A percentile compares a stretch with the other conserved stretches of the same genome.
phyloP scores from a whole-genome alignment of 2,797 vertebrate genomes.

The Tangara arthus region DNA sequence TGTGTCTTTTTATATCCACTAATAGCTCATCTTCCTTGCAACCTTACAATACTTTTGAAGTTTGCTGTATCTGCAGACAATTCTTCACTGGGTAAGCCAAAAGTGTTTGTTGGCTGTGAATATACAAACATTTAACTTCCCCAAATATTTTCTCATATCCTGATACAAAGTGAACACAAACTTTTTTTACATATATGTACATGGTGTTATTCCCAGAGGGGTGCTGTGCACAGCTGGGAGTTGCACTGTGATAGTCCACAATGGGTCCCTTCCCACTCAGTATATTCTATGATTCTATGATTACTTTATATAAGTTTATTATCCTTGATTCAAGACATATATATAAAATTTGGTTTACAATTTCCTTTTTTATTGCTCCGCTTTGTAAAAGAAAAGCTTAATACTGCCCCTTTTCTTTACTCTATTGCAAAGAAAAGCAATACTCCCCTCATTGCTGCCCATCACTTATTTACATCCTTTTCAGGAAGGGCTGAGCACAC shows the following conservation, averaged over 20 bases:
- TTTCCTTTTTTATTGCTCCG: neutral
- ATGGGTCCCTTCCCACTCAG: neutral
- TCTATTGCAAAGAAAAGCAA: no score
- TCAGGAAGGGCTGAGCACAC: neutral
- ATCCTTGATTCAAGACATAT: neutral
- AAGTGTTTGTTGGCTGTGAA: fast-evolving
- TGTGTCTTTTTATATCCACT: neutral
- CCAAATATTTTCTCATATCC: neutral
- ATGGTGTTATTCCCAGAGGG: neutral
- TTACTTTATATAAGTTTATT: neutral
- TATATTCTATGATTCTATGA: neutral
- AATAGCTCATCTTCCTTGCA: neutral
- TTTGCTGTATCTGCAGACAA: neutral
- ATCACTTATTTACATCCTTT: neutral
- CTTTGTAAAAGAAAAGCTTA: neutral
- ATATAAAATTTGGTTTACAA: neutral
- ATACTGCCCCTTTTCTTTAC: neutral
- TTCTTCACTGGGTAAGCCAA: neutral
- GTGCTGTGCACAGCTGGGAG: neutral
- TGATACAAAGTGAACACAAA: neutral
- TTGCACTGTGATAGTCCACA: neutral
- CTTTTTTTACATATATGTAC: neutral
- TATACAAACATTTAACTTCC: neutral
- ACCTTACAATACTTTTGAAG: neutral
- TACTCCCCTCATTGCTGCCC: neutral